phyloP scores from a whole-genome alignment of 2,888 invertebrate genomes.

The Arenicola marina region DNA sequence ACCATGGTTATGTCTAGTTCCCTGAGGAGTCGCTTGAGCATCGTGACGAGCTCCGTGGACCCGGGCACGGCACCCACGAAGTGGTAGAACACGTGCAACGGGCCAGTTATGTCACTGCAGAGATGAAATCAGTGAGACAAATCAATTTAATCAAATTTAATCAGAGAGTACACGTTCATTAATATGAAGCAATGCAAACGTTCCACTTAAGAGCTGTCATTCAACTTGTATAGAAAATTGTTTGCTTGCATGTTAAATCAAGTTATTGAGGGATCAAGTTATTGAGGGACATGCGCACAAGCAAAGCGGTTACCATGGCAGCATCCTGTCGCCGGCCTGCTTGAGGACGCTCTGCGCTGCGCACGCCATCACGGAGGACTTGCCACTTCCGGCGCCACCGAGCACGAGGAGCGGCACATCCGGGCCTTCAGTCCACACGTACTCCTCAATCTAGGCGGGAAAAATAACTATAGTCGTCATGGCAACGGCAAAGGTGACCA shows the following conservation, averaged over 20 bases:
- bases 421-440: constrained; percentile 12
- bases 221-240: too few relatives aligned
- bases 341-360: constrained; percentile 14
- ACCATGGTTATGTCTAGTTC: constrained; percentile 27
- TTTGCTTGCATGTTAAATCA: too few relatives aligned
- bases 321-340: too few relatives aligned
- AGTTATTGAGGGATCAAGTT: too few relatives aligned
- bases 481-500: too few relatives aligned
- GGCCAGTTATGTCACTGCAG: constrained; percentile 7
- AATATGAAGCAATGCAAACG: not conserved
- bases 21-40: constrained; percentile 28
- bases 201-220: too few relatives aligned
- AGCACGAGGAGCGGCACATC: constrained; percentile 29
- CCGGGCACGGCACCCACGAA: constrained; percentile 38
- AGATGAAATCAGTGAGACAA: not conserved
- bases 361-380: constrained; percentile 33
- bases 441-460: constrained; percentile 19
- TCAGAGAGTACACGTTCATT: too few relatives aligned
- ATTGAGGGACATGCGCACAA: too few relatives aligned
- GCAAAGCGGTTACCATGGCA: too few relatives aligned
- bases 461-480: not conserved
- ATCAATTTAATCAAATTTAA: not conserved
- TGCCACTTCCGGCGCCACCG: constrained; percentile 31
- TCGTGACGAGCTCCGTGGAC: constrained; percentile 28
- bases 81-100: constrained; percentile 34